phyloP scores from a whole-genome alignment of 23 tunicate genomes.

The Trididemnum clinides region DNA sequence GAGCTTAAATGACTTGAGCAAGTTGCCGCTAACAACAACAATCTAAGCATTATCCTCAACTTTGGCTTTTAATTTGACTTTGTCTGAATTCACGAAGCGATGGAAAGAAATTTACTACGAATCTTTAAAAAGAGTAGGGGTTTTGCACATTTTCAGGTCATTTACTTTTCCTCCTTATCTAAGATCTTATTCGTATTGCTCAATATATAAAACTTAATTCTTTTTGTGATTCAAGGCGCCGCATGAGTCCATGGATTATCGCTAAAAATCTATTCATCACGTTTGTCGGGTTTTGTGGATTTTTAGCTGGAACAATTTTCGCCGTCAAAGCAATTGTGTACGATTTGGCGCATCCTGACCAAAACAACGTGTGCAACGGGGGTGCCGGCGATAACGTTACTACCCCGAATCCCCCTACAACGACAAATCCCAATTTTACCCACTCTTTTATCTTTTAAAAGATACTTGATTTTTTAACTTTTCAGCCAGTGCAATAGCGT shows the following conservation, averaged over 20 bases:
- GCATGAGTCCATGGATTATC: constrained; percentile 17
- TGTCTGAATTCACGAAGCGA: no score
- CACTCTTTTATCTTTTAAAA: not conserved
- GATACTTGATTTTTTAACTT: not conserved
- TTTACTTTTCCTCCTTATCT: no score
- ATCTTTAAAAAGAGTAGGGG: no score
- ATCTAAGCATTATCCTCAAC: no score
- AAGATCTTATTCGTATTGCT: no score
- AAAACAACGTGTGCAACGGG: constrained; percentile 44
- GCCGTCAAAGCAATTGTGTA: constrained; percentile 35
- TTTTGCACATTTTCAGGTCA: no score
- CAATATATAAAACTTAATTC: not conserved
- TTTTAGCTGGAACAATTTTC: constrained; percentile 60
- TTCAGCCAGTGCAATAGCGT: not conserved
- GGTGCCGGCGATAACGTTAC: constrained; percentile 30
- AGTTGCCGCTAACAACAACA: no score
- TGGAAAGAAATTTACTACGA: no score
- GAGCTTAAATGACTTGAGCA: no score
- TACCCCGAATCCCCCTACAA: not conserved
- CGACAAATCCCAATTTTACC: not conserved
- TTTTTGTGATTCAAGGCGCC: not conserved
- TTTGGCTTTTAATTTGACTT: no score
- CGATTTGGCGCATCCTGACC: constrained; percentile 37
- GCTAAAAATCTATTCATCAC: constrained; percentile 56
- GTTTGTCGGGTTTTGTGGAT: constrained; percentile 67